phyloP scores from a whole-genome alignment of 2,113 vertebrate genomes.

The Megaceryle maxima region DNA sequence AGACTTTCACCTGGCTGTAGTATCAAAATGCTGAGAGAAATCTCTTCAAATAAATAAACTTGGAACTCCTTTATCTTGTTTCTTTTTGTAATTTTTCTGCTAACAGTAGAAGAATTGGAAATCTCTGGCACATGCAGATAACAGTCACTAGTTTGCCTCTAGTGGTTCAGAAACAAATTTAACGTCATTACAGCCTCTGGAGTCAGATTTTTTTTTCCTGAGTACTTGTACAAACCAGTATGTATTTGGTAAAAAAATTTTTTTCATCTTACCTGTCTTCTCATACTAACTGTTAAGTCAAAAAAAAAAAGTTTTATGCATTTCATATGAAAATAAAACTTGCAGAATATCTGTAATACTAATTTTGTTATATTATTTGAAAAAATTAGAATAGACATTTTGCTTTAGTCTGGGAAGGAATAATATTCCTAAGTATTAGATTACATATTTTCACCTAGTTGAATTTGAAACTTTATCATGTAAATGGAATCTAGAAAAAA shows the following conservation, averaged over 20 bases:
- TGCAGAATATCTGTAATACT: background rate
- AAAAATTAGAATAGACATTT: background rate
- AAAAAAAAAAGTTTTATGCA: background rate
- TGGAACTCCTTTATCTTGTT: background rate
- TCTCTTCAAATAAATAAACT: background rate
- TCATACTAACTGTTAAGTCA: background rate
- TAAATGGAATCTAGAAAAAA: background rate
- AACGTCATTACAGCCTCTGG: background rate
- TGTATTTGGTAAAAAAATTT: background rate
- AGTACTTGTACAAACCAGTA: background rate
- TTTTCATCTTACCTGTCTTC: background rate
- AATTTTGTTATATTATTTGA: background rate
- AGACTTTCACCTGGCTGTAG: background rate
- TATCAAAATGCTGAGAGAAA: background rate
- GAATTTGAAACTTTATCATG: background rate
- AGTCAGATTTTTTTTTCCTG: background rate
- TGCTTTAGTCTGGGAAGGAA: background rate
- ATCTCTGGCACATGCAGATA: accelerated
- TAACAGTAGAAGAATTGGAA: background rate
- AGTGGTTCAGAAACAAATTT: background rate
- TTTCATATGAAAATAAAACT: background rate
- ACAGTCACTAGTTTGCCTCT: background rate
- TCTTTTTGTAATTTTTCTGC: background rate
- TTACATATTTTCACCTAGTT: background rate
- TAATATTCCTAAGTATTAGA: background rate